Conservation (phyloP, 2,113 vertebrate genomes). For the Jaculus jaculus region DNA sequence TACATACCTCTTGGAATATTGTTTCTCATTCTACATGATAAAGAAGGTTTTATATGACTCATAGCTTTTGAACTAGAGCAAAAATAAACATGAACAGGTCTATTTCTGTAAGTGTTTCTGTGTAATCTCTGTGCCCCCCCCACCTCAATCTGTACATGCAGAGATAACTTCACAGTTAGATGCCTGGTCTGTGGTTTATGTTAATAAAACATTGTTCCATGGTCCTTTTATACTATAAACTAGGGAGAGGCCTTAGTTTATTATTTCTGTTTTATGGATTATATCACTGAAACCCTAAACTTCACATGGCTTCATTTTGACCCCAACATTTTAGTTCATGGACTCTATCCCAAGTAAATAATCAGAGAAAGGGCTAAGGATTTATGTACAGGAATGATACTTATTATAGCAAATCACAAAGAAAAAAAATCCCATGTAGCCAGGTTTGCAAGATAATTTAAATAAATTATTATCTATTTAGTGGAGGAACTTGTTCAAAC, state of each 20-base stretch:
- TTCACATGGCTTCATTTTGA: slow-evolving; percentile 76
- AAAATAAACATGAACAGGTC: slow-evolving; percentile 66
- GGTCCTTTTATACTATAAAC: slow-evolving; percentile 67
- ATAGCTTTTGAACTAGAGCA: slow-evolving; percentile 53
- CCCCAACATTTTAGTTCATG: slow-evolving; percentile 73
- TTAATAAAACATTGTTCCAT: slow-evolving; percentile 69
- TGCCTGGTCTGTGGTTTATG: slow-evolving; percentile 68
- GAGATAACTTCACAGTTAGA: slow-evolving; percentile 77
- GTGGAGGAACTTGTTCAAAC: slow-evolving; percentile 36
- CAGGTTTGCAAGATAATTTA: slow-evolving; percentile 49
- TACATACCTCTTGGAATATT: background rate
- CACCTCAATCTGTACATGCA: slow-evolving; percentile 61
- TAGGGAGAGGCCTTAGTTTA: slow-evolving; percentile 67
- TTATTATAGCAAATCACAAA: slow-evolving; percentile 69
- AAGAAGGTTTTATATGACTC: slow-evolving; percentile 17
- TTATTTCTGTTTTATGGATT: slow-evolving; percentile 78
- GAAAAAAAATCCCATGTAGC: slow-evolving; percentile 60
- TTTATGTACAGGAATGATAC: slow-evolving; percentile 61
- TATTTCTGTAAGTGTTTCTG: slow-evolving; percentile 64
- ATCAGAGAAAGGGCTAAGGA: slow-evolving; percentile 59
- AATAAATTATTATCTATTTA: slow-evolving; percentile 53
- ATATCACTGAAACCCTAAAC: slow-evolving; percentile 75
- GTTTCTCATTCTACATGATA: slow-evolving; percentile 13
- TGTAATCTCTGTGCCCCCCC: slow-evolving; percentile 41
- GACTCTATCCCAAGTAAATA: slow-evolving; percentile 75